Base-by-base conservation (phyloP, 1,140 invertebrate genomes). In the Drosophila kurseongensis region DNA sequence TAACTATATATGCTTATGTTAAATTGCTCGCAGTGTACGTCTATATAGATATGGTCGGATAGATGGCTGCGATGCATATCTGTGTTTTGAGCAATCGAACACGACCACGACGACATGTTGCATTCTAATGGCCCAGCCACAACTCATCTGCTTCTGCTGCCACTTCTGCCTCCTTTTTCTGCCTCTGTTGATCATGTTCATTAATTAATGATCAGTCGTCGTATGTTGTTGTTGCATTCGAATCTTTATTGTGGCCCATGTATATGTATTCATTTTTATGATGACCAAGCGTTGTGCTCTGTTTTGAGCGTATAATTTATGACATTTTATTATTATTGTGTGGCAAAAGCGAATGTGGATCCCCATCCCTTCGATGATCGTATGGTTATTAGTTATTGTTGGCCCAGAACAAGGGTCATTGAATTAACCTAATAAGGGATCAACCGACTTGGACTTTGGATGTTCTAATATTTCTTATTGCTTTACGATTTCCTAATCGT, bases 281-380 rank as follows among this genome's bases (percentile, higher is more conserved):
- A 82, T 88, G 83, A 68, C 78, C 71, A 72, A 66, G 84, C 83
- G 79, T 67, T 82, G 75, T 83, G 83, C 83, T 86, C 68, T 58
- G 72, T 67, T 75, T 75, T 42, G 55, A 86, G 78, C 82, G 67
- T 76, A 61, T 89, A 83, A 88, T 88, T 88, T 89, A 88, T 88
- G 84, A 75, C 84, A 83, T 89, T 88, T 89, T 83, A 80, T 89
- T 89, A 84, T 89, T 83, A 83, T 88, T 89, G 83, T 89, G 83
- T 76, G 79, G 83, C 83, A 79, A 88, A 41, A 41, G 75, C 79
- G 81, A 88, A 79, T 86, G 60, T 69, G 48, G 48, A 73, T 48
- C 38, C 59, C 14, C 23, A 32, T 44, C 12, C 27, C n/a, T 41
- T 5, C 12, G 13, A 56, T 18, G 14, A 55, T 68, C 41, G 2